Evolutionary conservation across 2,113 vertebrate species (phyloP).

Genomic region (Aegotheles bennettii): DNA sequence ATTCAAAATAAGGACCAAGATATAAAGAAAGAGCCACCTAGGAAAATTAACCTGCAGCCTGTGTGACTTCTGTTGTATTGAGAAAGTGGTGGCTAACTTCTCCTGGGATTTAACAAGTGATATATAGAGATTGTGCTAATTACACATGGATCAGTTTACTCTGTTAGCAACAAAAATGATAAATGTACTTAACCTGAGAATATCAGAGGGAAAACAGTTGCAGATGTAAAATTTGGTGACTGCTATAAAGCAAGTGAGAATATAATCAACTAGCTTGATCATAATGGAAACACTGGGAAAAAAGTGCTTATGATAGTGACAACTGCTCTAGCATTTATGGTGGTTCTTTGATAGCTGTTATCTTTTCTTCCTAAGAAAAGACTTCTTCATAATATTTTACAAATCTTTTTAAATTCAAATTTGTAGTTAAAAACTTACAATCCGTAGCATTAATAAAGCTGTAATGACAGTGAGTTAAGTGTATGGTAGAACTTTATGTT

Average conservation of each 20-base stretch:
- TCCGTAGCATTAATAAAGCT: neutral
- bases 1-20: slow-evolving; percentile 66
- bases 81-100: neutral
- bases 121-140: neutral
- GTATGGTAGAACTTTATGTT: neutral
- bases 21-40: neutral
- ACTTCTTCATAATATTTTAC: neutral
- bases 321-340: neutral
- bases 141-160: neutral
- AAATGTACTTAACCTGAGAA: neutral
- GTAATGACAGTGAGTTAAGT: neutral
- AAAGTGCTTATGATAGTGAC: neutral
- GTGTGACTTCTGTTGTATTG: neutral
- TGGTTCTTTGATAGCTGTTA: neutral
- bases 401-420: neutral
- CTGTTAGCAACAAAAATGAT: neutral
- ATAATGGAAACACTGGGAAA: neutral
- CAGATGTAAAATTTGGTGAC: neutral
- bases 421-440: neutral
- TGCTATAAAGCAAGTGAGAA: neutral
- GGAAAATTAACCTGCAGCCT: neutral
- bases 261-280: neutral
- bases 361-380: neutral
- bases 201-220: neutral
- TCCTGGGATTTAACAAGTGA: neutral